These are phyloP conservation scores for Pristionchus mayeri DNA, from an alignment of 2,888 invertebrate genomes.

Conservation along the genomic window DNA sequence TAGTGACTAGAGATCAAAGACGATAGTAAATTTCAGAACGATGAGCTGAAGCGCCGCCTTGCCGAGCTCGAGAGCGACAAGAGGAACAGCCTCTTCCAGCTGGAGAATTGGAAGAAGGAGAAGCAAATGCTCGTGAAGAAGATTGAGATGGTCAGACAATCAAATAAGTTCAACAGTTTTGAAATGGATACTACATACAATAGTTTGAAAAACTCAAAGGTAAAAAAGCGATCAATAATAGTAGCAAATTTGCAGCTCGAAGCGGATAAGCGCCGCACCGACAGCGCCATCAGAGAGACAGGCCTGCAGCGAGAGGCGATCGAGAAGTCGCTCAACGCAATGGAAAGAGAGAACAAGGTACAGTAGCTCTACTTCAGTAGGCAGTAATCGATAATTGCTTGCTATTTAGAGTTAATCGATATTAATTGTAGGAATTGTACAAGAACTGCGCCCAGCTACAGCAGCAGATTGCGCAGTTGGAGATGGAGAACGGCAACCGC, in stretches of 20 bases:
- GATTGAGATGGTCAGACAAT: slow-evolving; percentile 69
- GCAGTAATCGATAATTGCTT: not conserved
- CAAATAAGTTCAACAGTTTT: too few species aligned
- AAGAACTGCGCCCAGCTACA: slow-evolving; percentile 76
- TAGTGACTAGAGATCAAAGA: not conserved
- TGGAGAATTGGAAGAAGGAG: slow-evolving; percentile 74
- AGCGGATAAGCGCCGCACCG: slow-evolving; percentile 73
- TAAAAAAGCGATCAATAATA: not conserved
- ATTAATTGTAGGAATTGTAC: slow-evolving; percentile 67
- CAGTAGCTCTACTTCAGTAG: not conserved
- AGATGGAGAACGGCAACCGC: slow-evolving; percentile 76
- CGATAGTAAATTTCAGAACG: slow-evolving; percentile 59
- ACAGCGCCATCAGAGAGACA: slow-evolving; percentile 74
- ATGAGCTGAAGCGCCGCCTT: slow-evolving; percentile 69
- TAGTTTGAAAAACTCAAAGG: not conserved
- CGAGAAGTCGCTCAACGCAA: slow-evolving; percentile 75
- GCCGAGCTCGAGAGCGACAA: slow-evolving; percentile 69
- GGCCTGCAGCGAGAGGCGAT: slow-evolving; percentile 75
- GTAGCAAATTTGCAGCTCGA: slow-evolving; percentile 65
- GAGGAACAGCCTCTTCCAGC: slow-evolving; percentile 59
- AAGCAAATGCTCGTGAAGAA: slow-evolving; percentile 71
- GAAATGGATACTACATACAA: not conserved
- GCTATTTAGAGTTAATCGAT: not conserved
- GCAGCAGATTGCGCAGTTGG: slow-evolving; percentile 75
- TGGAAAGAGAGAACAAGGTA: slow-evolving; percentile 74